phyloP scores from a whole-genome alignment of 2,797 vertebrate species.

The Lepus oiostolus region DNA sequence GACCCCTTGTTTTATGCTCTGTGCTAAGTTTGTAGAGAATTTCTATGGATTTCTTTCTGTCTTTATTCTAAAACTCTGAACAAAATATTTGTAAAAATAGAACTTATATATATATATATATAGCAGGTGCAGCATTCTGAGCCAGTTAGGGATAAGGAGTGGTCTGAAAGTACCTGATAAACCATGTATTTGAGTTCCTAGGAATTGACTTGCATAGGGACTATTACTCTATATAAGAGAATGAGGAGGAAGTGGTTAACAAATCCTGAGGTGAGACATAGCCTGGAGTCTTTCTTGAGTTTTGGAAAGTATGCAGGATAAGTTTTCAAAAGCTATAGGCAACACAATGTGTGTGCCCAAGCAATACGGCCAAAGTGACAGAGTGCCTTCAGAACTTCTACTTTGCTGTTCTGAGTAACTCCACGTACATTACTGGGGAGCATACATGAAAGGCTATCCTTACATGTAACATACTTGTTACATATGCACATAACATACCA shows the following conservation, averaged over 20 bases:
- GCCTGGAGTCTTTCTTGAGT: neutral
- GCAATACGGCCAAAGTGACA: neutral
- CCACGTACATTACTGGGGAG: neutral
- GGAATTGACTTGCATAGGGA: neutral
- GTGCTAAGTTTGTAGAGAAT: neutral
- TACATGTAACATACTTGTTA: no score
- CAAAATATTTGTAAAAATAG: constrained; percentile 3
- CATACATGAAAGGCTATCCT: rapidly evolving
- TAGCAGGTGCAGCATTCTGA: neutral
- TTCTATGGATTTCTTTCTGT: neutral
- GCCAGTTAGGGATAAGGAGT: neutral
- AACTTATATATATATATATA: no score
- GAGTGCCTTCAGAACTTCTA: neutral
- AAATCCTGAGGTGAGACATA: rapidly evolving
- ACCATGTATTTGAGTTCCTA: neutral
- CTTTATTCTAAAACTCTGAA: constrained; percentile 11
- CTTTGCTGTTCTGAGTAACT: neutral
- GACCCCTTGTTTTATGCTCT: neutral
- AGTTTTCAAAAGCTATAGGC: neutral
- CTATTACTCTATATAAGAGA: neutral
- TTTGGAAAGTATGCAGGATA: neutral
- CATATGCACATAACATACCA: no score
- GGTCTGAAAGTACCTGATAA: neutral
- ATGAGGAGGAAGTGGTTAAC: no score
- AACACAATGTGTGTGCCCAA: neutral